Base-by-base conservation (phyloP, 2,888 invertebrate species). In the Ischnus inquisitorius region DNA sequence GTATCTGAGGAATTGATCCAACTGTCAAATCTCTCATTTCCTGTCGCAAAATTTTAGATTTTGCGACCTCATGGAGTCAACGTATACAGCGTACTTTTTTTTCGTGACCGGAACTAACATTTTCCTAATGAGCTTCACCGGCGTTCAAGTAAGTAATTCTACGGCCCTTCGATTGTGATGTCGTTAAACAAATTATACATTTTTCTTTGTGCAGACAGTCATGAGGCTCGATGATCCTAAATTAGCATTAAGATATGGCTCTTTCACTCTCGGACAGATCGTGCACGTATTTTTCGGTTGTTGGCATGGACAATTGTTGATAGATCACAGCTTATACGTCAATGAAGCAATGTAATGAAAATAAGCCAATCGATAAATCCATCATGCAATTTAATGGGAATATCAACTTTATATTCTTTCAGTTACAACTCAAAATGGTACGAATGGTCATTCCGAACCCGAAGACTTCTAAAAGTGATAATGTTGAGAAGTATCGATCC, bases 291-390 rank as follows among this genome's bases (percentile, higher is more conserved):
- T 74, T n/a, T 83, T 80, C 46, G 68, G 68, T 54, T 83, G 83
- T 54, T 83, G 80, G 83, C 83, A 83, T 12, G 83, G 80, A 1
- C 83, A 83, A 69, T 62, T 83, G 39, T 51, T 83, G 68, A 77
- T 68, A 22, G 60, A 80, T 62, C 77, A 77, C 39, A 83, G 83
- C 34, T 57, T 67, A 43, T 16, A 51, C 16, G 43, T 80, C n/a
- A 64, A 67, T 3, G 16, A 54, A 8, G 51, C 80, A 1, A 67
- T 62, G 83, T 83, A 72, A 83, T 43, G 22, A 62, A 28, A 65
- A 34, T 34, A 5, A 60, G 48, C 1, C 2, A 43, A 39, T 34
- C 5, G 43, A 12, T 16, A 3, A 12, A 25, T 43, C 1, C 1
- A 0, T 16, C 34, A 34, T 8, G 5, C 6, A 41, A 57, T 0